Base-by-base conservation (phyloP, 2,888 invertebrate genomes). In the Parascotia fuliginaria region DNA sequence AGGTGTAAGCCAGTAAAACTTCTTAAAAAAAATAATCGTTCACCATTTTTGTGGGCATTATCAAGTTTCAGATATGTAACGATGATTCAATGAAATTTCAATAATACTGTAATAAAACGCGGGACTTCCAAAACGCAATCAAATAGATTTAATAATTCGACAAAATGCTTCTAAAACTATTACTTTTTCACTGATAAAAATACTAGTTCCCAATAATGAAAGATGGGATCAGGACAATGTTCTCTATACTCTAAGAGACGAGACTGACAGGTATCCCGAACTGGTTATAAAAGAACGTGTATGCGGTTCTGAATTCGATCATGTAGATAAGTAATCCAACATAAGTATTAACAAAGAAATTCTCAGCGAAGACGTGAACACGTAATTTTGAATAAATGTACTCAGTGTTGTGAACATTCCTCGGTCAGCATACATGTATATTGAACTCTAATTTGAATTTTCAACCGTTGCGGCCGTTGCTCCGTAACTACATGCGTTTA, bases 381-480 rank as follows among this genome's bases (percentile, higher is more conserved):
- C 7, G 1, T 29, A 50, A 16, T 37, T 16, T 51, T 44, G 43
- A 54, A 47, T 51, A 51, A 58, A 42, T 53, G 41, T 56, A 42
- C 27, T 55, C 44, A 15, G 33, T 22, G 33, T 28, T 37, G 38
- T 44, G 19, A 47, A 53, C 60, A 61, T 55, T 66, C 55, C 48
- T 27, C 60, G 42, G 15, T 44, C 42, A 42, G 39, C 51, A 56
- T 63, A 55, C 38, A 57, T 62, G 59, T 63, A 66, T 64, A 67
- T 62, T 67, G 60, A 67, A 62, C 62, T 67, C 62, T 67, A 60
- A 74, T 69, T 72, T 72, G 60, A 75, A 74, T 77, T 75, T 80
- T 75, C 71, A 75, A 73, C 65, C 54, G 56, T 42, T 38, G 42
- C 77, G 85, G 84, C 73, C 87, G 75, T 79, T 83, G 87, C 79